Evolutionary conservation across 2,113 vertebrate genomes (phyloP), one percentile per base, ranked within the genome.

Genomic region (Trematocara nigrifrons): DNA sequence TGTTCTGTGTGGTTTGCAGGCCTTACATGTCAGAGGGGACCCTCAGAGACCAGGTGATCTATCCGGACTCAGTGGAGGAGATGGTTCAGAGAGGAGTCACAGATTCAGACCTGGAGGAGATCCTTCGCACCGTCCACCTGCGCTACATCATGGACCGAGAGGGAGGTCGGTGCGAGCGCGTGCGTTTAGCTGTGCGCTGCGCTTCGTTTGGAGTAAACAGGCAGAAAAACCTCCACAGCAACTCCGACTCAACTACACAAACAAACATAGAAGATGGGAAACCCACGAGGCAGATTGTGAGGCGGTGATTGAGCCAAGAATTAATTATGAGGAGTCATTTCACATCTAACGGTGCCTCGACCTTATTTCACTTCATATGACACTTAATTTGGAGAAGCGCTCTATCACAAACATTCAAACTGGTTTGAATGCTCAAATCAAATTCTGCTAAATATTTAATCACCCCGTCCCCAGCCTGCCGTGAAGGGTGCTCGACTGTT

Each of bases 21-120:
- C 99, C 98, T n/a, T 99, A 99, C 84, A 99, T 99, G 99, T 99
- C 99, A 12, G 96, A 99, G 86, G 99, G 99, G 89, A 97, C 97
- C 0, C 96, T 99, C 29, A 96, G 98, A 8, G 98, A 99, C 93
- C 99, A 99, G 95, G 98, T 99, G 38, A 99, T 99, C 91, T 99
- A 99, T 83, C 98, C 99, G 1, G 98, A 99, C 91, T 97, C 97
- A 0, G 95, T 97, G 91, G 97, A 98, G 40, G 97, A 99, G 86
- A 97, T 99, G 99, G 94, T 95, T 2, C 93, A 93, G 45, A 98
- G 97, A 86, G 97, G 97, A 56, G 92, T 97, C 74, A 95, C 95
- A 6, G 98, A 99, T 80, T 91, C 93, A 6, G 96, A 97, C 78
- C 95, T 99, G 90, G 97, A 98, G 35, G n/a, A 83, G 66, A 99